Percentiles rank a stretch among this genome's conserved stretches.
phyloP scores from a whole-genome alignment of 2,797 vertebrate genomes.

The Crocodylus rhombifer region DNA sequence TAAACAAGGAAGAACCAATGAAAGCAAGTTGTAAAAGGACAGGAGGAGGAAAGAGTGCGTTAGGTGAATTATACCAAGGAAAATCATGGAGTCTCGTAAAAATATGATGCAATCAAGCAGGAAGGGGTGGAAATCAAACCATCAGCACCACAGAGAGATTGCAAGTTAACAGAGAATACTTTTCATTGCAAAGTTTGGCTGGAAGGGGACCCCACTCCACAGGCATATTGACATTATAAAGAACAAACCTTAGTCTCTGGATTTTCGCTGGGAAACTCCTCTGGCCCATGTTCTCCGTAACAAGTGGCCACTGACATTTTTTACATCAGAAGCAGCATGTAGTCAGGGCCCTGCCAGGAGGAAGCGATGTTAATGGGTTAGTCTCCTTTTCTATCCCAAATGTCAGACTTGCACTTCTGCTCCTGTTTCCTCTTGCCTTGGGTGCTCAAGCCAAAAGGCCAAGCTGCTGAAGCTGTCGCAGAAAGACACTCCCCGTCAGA shows the following conservation, averaged over 20 bases:
- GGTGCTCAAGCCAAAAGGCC: neutral
- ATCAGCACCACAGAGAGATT: neutral
- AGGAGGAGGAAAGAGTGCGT: neutral
- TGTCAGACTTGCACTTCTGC: neutral
- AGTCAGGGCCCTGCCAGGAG: neutral
- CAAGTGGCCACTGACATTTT: neutral
- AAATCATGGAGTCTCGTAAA: neutral
- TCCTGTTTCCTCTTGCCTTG: neutral
- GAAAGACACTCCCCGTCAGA: slow-evolving; percentile 23
- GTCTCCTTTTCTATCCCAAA: neutral
- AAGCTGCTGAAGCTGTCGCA: neutral
- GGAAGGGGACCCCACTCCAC: neutral
- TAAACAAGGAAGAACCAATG: neutral
- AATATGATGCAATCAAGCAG: accelerated
- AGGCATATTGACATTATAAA: neutral
- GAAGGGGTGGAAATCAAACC: accelerated
- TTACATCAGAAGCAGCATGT: neutral
- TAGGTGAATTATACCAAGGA: accelerated
- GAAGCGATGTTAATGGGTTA: neutral
- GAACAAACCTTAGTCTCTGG: accelerated
- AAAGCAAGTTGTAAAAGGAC: neutral
- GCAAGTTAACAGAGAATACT: neutral
- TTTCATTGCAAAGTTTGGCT: neutral
- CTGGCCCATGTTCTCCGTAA: neutral
- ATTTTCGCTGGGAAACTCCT: neutral